Evolutionary conservation across 1,140 invertebrate species (phyloP).

Genomic region (Nautilus pompilius): DNA sequence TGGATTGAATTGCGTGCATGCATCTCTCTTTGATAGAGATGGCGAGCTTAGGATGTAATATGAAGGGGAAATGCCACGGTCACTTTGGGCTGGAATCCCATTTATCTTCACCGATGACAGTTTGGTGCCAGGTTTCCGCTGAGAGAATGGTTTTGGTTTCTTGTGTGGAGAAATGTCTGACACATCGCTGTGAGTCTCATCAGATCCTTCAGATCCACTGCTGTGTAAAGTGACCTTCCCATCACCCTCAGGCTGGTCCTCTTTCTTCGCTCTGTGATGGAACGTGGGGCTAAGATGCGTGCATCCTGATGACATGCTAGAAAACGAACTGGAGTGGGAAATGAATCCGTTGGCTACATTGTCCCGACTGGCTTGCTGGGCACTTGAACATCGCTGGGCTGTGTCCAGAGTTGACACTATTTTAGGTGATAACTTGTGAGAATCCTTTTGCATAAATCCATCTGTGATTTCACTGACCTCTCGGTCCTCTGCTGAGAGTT

Average conservation of each 20-base stretch:
- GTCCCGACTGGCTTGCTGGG: not conserved
- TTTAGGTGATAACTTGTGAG: conserved; percentile 10
- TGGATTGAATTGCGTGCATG: not conserved
- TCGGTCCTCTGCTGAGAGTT: conserved; percentile 35
- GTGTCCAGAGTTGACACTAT: conserved; percentile 2
- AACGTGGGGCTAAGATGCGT: not conserved
- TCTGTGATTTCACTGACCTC: conserved; percentile 39
- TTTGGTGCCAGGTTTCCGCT: conserved; percentile 7
- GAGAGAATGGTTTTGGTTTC: conserved; percentile 10
- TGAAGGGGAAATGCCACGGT: not conserved
- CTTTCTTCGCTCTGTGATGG: not conserved
- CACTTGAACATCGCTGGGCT: not conserved
- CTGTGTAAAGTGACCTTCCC: not conserved
- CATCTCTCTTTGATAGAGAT: not conserved
- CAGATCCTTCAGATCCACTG: conserved; percentile 1
- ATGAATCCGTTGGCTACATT: not conserved
- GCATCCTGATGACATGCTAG: conserved; percentile 1
- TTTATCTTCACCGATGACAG: not conserved
- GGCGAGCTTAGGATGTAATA: not conserved
- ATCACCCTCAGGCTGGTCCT: not conserved
- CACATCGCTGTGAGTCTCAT: conserved; percentile 1
- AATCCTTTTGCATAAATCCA: conserved; percentile 12
- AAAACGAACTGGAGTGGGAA: conserved; percentile 1
- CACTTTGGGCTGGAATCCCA: not conserved
- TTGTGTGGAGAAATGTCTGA: conserved; percentile 6